Conservation (phyloP, 1,140 invertebrate genomes). For the Cydia fagiglandana region DNA sequence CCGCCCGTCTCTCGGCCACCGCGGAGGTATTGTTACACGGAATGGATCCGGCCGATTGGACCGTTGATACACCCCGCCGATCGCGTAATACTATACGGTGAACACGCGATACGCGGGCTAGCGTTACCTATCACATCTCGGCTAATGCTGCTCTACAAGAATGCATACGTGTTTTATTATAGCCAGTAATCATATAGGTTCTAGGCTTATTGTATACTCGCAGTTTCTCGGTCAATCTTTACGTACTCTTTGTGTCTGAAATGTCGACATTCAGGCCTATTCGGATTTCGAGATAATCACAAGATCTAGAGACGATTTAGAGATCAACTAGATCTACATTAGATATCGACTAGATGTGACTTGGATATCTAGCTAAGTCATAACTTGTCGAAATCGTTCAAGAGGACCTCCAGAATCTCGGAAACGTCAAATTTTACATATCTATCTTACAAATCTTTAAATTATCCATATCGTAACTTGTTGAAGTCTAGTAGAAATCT, state of each 20-base stretch:
- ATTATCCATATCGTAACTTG: too few species aligned
- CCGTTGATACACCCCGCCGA: slow-evolving; percentile 73
- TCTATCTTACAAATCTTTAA: too few species aligned
- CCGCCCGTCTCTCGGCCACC: slow-evolving; percentile 48
- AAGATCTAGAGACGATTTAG: too few species aligned
- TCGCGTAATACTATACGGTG: slow-evolving; percentile 64
- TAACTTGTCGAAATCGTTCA: too few species aligned
- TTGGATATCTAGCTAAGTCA: too few species aligned
- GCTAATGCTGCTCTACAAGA: slow-evolving; percentile 16
- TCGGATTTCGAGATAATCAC: too few species aligned
- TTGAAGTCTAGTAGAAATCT: too few species aligned
- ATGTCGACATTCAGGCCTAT: too few species aligned
- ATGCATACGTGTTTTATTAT: background rate
- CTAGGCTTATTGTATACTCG: background rate
- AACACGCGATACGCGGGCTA: slow-evolving; percentile 73
- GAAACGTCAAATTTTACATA: too few species aligned
- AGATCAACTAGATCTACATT: too few species aligned
- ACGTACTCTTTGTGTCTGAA: background rate
- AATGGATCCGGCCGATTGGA: slow-evolving; percentile 74
- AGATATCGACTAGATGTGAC: too few species aligned
- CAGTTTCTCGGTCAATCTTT: background rate
- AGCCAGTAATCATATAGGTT: background rate
- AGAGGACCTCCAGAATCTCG: too few species aligned
- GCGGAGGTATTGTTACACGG: slow-evolving; percentile 73
- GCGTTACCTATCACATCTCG: slow-evolving; percentile 73